Evolutionary conservation across 2,888 invertebrate genomes (phyloP).

Genomic region (Oligia latruncula): DNA sequence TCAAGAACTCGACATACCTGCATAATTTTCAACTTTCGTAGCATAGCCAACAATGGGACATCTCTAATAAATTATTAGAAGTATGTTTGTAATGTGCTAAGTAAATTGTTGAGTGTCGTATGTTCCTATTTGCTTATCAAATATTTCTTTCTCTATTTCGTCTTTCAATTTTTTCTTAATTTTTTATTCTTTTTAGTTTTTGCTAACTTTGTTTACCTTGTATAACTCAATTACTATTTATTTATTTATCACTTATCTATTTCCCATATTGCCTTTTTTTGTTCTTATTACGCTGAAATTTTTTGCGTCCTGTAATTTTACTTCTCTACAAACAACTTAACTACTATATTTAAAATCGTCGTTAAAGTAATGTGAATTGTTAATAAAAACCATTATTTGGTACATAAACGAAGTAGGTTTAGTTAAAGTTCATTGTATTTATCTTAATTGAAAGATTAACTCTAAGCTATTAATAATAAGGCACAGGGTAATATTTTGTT

Average conservation of each 20-base stretch:
- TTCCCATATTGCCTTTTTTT: not conserved
- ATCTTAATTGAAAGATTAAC: slow-evolving; percentile 65
- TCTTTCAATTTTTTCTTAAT: not conserved
- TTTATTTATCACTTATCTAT: not conserved
- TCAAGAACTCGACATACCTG: not conserved
- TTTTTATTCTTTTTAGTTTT: not conserved
- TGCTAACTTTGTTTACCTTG: not conserved
- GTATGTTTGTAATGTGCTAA: slow-evolving; percentile 21
- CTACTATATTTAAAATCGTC: not conserved
- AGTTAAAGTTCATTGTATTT: slow-evolving; percentile 32
- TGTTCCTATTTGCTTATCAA: not conserved
- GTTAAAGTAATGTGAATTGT: not conserved
- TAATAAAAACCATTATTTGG: not conserved
- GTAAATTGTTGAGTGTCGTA: not conserved
- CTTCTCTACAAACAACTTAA: not conserved
- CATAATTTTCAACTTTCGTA: not conserved
- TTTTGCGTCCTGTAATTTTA: not conserved
- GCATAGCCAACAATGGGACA: slow-evolving; percentile 5
- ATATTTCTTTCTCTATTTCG: not conserved
- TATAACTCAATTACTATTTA: not conserved
- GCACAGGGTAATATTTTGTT: slow-evolving; percentile 84
- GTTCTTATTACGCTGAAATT: not conserved
- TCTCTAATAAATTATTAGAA: not conserved
- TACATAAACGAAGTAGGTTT: slow-evolving; percentile 3
- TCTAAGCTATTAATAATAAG: slow-evolving; percentile 67